These are phyloP conservation scores for Leucophenga montana DNA, from an alignment of 2,888 invertebrate species.

Conservation along the genomic window DNA sequence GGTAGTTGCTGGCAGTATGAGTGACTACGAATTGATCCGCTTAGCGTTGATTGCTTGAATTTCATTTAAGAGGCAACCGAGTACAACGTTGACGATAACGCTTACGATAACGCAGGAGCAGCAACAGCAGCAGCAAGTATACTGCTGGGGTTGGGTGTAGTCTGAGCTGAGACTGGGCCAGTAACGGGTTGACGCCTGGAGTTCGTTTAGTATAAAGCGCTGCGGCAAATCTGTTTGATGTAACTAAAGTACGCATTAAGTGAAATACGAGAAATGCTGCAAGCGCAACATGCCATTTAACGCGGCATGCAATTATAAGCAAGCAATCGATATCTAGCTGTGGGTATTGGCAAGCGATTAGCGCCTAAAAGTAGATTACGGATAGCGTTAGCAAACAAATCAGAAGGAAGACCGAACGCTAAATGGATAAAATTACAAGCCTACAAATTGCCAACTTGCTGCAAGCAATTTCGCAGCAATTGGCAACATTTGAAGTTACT, in stretches of 20 bases:
- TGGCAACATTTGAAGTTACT: not conserved
- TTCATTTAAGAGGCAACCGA: constrained; percentile 41
- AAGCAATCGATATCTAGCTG: not conserved
- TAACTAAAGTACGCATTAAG: constrained; percentile 33
- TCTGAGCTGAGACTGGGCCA: not conserved
- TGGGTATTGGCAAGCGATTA: no score
- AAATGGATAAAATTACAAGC: no score
- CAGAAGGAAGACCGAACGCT: no score
- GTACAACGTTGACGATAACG: not conserved
- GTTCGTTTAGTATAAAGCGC: constrained; percentile 1
- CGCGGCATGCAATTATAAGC: constrained; percentile 41
- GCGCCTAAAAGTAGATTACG: no score
- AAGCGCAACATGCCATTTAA: constrained; percentile 26
- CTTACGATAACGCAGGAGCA: not conserved
- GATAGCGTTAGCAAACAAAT: no score
- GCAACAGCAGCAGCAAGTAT: no score
- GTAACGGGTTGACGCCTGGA: constrained; percentile 21
- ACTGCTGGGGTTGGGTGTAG: no score
- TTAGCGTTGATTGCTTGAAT: constrained; percentile 60
- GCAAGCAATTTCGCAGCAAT: not conserved
- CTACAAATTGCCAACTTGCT: no score
- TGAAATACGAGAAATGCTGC: constrained; percentile 19
- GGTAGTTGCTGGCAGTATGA: not conserved
- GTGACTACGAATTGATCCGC: constrained; percentile 54
- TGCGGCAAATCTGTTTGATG: constrained; percentile 31